A percentile compares a stretch with the other conserved stretches of the same genome.
phyloP scores from a whole-genome alignment of 2,113 vertebrate species.

The Ammodytes dubius region DNA sequence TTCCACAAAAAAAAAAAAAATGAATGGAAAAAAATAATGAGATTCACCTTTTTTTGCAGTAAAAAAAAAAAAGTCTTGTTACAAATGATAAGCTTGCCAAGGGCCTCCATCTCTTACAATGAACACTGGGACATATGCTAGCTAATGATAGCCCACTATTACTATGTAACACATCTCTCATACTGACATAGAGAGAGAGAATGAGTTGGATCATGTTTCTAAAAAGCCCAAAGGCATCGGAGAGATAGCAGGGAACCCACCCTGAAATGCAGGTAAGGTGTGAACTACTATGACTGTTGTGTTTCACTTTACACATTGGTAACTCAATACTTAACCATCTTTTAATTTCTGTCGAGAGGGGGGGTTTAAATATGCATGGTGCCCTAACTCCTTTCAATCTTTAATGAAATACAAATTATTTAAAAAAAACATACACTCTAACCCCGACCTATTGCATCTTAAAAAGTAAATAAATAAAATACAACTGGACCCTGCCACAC shows the following conservation, averaged over 20 bases:
- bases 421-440: conserved; percentile 65
- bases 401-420: conserved; percentile 80
- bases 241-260: conserved; percentile 40
- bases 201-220: conserved; percentile 60
- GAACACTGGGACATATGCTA: conserved; percentile 63
- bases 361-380: conserved; percentile 67
- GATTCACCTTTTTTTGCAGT: conserved; percentile 5
- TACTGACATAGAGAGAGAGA: conserved; percentile 48
- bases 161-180: conserved; percentile 68
- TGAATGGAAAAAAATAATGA: conserved; percentile 55
- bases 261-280: conserved; percentile 60
- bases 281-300: conserved; percentile 55
- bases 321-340: conserved; percentile 59
- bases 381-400: conserved; percentile 57
- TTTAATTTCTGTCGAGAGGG: conserved; percentile 49
- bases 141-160: conserved; percentile 63
- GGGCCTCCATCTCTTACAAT: conserved; percentile 52
- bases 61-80: conserved; percentile 3
- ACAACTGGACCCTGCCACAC: conserved; percentile 53
- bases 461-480: conserved; percentile 5
- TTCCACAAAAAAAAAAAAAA: conserved; percentile 12
- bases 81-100: conserved; percentile 21
- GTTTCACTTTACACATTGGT: conserved; percentile 47
- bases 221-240: conserved; percentile 32
- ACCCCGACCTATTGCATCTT: conserved; percentile 18